Evolutionary conservation across 2,113 vertebrate genomes (phyloP), one percentile per base, ranked within the genome.

Genomic region (Cervus canadensis): DNA sequence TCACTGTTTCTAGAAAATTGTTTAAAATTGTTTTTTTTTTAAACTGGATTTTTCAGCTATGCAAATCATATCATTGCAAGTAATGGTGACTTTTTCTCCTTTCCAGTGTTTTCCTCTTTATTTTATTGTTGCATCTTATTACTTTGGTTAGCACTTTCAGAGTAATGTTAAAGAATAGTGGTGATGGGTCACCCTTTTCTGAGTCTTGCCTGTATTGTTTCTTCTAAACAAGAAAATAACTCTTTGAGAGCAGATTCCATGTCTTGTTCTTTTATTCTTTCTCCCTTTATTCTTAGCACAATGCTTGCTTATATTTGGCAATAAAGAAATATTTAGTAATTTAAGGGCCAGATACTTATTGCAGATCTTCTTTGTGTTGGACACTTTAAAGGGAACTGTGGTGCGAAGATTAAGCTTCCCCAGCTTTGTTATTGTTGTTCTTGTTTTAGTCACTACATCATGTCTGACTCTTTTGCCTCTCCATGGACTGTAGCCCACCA

Each of bases 151-250:
- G 40, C 36, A 62, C 3, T 90, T 85, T 40, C 28, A 62, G 85
- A 89, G 76, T 93, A 85, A 93, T 64, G 36, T 40, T 78, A 62
- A 56, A 93, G 57, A 93, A 78, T 25, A 33, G 23, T 89, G n/a
- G 30, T 56, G 64, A 89, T 43, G 2, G 11, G 48, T 89, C 21
- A 52, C 9, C 50, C 14, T 74, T 85, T 87, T 59, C 84, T 92
- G 33, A 92, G n/a, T 92, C 60, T 74, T 88, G 28, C 85, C 48
- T 59, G 25, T 95, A 52, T 28, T 60, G 2, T 88, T 92, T 74
- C 57, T 23, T 89, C 59, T 54, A 83, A 76, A 52, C 26, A 52
- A 88, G 74, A 45, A 33, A 74, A 64, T 74, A 93, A 59, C 62
- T 83, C 43, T 92, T 87, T 74, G 43, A 84, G 54, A 84, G 19